These are phyloP conservation scores for Babyrousa celebensis DNA, from an alignment of 2,797 vertebrate species.

Conservation along the genomic window DNA sequence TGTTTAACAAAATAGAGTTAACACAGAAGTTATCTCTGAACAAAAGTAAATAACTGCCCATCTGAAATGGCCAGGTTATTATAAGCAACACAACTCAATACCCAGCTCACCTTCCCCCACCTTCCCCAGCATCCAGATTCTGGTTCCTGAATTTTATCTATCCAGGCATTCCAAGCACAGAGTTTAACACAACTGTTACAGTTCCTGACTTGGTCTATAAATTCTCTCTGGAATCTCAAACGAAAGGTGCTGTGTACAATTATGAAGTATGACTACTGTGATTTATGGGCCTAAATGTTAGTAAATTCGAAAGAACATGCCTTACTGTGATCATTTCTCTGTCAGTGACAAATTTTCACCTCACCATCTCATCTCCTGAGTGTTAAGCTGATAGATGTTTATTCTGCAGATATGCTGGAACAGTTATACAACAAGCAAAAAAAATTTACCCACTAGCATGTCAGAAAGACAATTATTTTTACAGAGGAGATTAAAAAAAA, in stretches of 20 bases:
- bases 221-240: slow-evolving; percentile 8
- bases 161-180: not conserved
- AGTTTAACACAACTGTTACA: not conserved
- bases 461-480: slow-evolving; percentile 13
- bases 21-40: not conserved
- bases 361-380: slow-evolving; percentile 33
- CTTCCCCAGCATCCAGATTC: not conserved
- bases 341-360: slow-evolving; percentile 52
- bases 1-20: not conserved
- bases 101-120: not conserved
- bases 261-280: not conserved
- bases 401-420: not conserved
- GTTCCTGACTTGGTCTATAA: slow-evolving; percentile 11
- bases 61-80: not conserved
- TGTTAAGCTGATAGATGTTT: slow-evolving; percentile 14
- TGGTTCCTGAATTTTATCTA: not conserved
- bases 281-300: slow-evolving; percentile 44
- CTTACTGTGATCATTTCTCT: slow-evolving; percentile 36
- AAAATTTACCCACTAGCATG: not conserved
- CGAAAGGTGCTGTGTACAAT: slow-evolving; percentile 9
- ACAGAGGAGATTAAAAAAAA: slow-evolving; percentile 46
- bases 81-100: not conserved
- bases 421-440: not conserved
- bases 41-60: not conserved
- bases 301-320: not conserved